Conservation (phyloP, 1,140 invertebrate species). For the Trichogramma pretiosum region DNA sequence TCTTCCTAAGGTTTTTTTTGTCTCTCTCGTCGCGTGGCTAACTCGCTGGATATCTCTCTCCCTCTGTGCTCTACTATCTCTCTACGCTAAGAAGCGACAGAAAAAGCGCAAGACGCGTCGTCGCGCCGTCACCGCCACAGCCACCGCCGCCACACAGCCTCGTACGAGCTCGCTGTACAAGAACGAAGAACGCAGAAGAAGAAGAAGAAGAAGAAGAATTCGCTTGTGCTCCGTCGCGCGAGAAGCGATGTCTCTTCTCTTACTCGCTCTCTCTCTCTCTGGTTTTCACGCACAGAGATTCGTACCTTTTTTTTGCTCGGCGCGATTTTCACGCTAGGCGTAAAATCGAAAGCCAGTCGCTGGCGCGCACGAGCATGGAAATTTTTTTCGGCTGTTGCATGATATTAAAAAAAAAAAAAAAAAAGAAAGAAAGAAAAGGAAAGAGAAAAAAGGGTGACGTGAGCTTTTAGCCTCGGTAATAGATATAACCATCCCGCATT, state of each 20-base stretch:
- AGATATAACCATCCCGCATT: background rate
- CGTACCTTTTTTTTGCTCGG: background rate
- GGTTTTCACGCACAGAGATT: no score
- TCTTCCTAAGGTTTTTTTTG: background rate
- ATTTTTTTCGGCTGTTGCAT: conserved; percentile 1
- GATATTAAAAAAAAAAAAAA: background rate
- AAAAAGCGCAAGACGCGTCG: no score
- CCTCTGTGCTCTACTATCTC: no score
- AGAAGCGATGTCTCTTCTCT: conserved; percentile 31
- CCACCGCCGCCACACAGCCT: no score
- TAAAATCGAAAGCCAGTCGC: conserved; percentile 25
- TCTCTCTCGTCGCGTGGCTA: conserved; percentile 9
- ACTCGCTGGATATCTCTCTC: no score
- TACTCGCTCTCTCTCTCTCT: conserved; percentile 15
- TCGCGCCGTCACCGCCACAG: no score
- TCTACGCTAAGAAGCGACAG: no score
- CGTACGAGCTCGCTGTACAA: no score
- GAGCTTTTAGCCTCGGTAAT: no score
- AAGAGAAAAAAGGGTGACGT: background rate
- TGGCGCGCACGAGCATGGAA: no score
- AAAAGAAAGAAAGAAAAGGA: background rate
- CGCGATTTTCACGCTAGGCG: conserved; percentile 15
- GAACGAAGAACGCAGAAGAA: conserved; percentile 1
- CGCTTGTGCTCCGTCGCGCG: conserved; percentile 26
- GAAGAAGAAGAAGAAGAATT: conserved; percentile 21